These are phyloP conservation scores for Philereme vetulata DNA, from an alignment of 2,888 invertebrate species.

Conservation along the genomic window DNA sequence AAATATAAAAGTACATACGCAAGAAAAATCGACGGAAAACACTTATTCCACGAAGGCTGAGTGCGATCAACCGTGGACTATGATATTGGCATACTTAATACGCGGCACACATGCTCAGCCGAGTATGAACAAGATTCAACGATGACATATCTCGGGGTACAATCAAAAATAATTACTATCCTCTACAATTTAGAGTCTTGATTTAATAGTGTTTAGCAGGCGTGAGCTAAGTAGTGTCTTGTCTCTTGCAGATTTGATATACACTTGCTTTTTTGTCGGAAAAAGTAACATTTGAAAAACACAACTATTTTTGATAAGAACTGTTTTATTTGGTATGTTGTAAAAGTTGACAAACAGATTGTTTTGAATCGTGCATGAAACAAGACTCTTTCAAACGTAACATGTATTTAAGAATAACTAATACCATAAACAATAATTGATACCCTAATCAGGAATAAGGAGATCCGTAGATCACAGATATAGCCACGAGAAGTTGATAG, in stretches of 20 bases:
- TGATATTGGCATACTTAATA: constrained; percentile 83
- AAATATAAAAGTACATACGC: constrained; percentile 60
- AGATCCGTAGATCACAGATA: too few species aligned
- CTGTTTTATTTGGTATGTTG: too few species aligned
- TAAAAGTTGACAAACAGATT: too few species aligned
- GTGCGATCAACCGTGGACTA: constrained; percentile 73
- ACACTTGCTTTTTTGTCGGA: not conserved
- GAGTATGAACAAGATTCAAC: constrained; percentile 52
- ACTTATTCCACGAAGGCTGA: constrained; percentile 72
- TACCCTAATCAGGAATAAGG: too few species aligned
- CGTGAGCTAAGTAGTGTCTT: not conserved
- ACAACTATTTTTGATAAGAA: too few species aligned
- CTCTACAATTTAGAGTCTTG: constrained; percentile 8
- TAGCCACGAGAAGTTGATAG: too few species aligned
- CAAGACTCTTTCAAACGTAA: too few species aligned
- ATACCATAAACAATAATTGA: too few species aligned
- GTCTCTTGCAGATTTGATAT: not conserved
- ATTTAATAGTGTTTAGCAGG: not conserved
- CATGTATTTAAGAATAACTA: too few species aligned
- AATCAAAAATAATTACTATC: constrained; percentile 34
- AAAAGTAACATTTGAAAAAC: too few species aligned
- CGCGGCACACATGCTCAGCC: constrained; percentile 76
- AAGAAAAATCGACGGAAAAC: constrained; percentile 80
- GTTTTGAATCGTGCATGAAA: too few species aligned
- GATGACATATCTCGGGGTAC: constrained; percentile 31